Conservation (phyloP, 2,888 invertebrate species). For the Plebejus argus region DNA sequence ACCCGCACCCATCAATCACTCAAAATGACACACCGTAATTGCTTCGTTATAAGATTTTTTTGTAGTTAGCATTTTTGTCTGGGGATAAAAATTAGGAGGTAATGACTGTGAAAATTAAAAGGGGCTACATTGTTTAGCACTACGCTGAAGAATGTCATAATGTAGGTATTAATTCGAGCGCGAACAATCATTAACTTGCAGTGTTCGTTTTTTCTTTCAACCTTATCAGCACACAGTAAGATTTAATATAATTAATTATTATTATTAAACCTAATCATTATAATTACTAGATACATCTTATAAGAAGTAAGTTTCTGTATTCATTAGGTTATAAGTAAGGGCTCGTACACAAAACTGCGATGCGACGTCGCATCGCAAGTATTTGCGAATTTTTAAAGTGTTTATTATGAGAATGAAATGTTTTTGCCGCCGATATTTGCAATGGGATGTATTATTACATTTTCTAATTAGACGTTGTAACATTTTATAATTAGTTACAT, state of each 20-base stretch:
- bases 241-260: too few species aligned
- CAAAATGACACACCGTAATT: conserved; percentile 19
- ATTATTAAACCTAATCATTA: too few species aligned
- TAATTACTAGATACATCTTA: too few species aligned
- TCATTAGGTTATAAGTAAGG: background rate
- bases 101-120: conserved; percentile 1
- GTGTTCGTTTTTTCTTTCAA: background rate
- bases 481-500: background rate
- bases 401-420: too few species aligned
- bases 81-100: background rate
- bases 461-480: background rate
- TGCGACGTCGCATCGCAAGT: too few species aligned
- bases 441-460: background rate
- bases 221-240: too few species aligned
- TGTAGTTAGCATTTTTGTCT: background rate
- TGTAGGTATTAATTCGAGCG: background rate
- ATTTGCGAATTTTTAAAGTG: too few species aligned
- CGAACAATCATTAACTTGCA: background rate
- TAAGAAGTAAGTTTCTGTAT: too few species aligned
- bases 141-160: background rate
- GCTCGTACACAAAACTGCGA: too few species aligned
- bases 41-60: conserved; percentile 14
- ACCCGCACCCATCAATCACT: conserved; percentile 1
- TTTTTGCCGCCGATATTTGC: too few species aligned
- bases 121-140: background rate